These are phyloP conservation scores for Psephotus haematonotus DNA, from an alignment of 2,113 vertebrate genomes.

Conservation along the genomic window DNA sequence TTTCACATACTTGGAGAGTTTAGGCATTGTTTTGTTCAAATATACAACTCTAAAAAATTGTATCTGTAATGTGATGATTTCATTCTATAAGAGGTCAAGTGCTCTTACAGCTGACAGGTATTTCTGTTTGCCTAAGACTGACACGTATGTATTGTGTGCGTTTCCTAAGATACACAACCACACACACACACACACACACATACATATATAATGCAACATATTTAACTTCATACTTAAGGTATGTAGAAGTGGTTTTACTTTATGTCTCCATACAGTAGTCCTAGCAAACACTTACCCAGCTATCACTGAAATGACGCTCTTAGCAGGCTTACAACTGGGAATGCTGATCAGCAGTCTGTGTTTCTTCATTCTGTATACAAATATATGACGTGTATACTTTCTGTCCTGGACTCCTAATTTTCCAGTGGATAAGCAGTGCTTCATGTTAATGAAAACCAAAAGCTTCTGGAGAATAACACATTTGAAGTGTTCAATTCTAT, in stretches of 20 bases:
- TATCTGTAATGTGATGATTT: neutral
- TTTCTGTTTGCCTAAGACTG: neutral
- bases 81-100: neutral
- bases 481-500: neutral
- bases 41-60: neutral
- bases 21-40: neutral
- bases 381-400: neutral
- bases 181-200: too few species aligned
- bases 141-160: neutral
- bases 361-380: neutral
- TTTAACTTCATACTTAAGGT: neutral
- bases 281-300: neutral
- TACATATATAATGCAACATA: neutral
- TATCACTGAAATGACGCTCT: neutral
- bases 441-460: neutral
- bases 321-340: neutral
- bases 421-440: neutral
- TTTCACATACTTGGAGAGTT: neutral
- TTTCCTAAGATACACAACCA: neutral
- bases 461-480: neutral
- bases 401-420: neutral
- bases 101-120: neutral
- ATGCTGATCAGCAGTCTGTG: neutral
- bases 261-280: neutral
- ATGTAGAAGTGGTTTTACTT: neutral